Conservation (phyloP, 2,888 invertebrate species). For the Hirtodrosophila duncani region DNA sequence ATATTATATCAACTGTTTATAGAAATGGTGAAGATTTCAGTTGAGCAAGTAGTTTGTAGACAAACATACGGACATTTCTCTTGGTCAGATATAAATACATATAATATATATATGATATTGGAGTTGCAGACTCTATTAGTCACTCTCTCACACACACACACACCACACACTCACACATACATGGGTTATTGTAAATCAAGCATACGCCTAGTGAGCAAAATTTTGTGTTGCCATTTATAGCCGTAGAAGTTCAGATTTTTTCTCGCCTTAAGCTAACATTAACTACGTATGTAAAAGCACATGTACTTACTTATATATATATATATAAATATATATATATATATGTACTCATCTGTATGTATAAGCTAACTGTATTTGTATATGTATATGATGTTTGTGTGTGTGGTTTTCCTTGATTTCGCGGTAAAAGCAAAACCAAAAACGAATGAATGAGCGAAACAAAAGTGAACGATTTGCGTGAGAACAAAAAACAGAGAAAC, state of each 20-base stretch:
- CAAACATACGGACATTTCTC: too few species aligned
- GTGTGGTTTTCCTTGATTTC: conserved; percentile 43
- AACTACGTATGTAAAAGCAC: conserved; percentile 11
- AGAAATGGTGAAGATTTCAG: too few species aligned
- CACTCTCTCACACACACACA: too few species aligned
- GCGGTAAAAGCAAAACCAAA: conserved; percentile 1
- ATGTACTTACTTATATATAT: conserved; percentile 13
- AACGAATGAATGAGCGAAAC: conserved; percentile 1
- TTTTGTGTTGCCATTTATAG: conserved; percentile 30
- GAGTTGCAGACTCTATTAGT: too few species aligned
- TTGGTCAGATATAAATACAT: too few species aligned
- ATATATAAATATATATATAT: conserved; percentile 19
- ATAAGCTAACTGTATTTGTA: conserved; percentile 15
- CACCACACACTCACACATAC: too few species aligned
- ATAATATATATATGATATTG: too few species aligned
- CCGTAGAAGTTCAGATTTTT: conserved; percentile 13
- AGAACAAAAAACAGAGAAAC: conserved; percentile 55
- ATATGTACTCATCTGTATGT: conserved; percentile 19
- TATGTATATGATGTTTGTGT: conserved; percentile 29
- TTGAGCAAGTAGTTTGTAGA: too few species aligned
- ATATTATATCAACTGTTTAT: too few species aligned
- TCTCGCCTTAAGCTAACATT: conserved; percentile 27
- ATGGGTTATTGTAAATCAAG: too few species aligned
- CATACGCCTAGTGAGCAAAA: conserved; percentile 55
- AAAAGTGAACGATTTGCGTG: conserved; percentile 7